Evolutionary conservation across 2,113 vertebrate species (phyloP), one percentile per base, ranked within the genome.

Genomic region (Phaetusa simplex): DNA sequence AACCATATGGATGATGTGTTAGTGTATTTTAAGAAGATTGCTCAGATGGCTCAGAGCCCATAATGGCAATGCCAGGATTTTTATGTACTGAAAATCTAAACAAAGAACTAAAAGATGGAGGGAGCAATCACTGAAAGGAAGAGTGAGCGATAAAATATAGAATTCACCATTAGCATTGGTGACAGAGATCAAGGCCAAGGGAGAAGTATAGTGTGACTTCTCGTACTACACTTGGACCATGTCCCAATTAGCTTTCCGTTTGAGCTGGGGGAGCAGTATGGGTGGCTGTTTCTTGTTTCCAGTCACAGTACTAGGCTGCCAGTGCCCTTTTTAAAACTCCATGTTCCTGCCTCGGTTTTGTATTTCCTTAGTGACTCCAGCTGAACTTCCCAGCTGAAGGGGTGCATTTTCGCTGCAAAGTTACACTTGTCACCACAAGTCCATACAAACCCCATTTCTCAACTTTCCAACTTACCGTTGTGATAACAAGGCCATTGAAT

Each of bases 11-110:
- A 61, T 96, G 92, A 74, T 92, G 80, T 88, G 82, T 88, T 93
- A 84, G 88, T 94, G 56, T 95, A 95, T 97, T 97, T 97, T 95
- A 91, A 94, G 96, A 93, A 94, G 92, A 96, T 95, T 97, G 92
- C 91, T 97, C 95, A 97, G 80, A 92, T 97, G 96, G 93, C 97
- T 93, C 56, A 61, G 81, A 86, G 92, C 96, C 94, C 62, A 11
- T 80, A 88, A 76, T 72, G 61, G 40, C 66, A 82, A 32, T 94
- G 91, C 95, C 92, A 95, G 77, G 81, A 76, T 95, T 95, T 93
- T 92, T 72, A 45, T 87, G 73, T 80, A 42, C 86, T 92, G 50
- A 76, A 95, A 93, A 89, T 86, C 88, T 84, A 82, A 95, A 92
- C 77, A 95, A 85, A 93, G 86, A 83, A 29, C 66, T 90, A 6